Percentiles rank a stretch among this genome's conserved stretches.
phyloP scores from a whole-genome alignment of 2,888 invertebrate genomes.

The Cenopis cana region DNA sequence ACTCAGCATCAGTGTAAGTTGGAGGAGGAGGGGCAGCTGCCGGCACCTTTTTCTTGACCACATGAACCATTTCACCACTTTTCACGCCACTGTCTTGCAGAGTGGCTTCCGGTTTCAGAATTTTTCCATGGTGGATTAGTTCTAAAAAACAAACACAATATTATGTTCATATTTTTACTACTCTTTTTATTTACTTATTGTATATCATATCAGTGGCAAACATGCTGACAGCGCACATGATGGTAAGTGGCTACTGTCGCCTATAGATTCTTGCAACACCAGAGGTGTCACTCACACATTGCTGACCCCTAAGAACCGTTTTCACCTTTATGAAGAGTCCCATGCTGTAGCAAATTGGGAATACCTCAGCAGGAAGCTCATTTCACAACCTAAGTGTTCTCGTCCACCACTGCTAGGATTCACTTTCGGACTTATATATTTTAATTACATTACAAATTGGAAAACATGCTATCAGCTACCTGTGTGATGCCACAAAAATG shows the following conservation, averaged over 20 bases:
- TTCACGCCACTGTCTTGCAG: slow-evolving; percentile 87
- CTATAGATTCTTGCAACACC: too few relatives aligned
- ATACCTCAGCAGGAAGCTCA: too few relatives aligned
- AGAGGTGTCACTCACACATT: too few relatives aligned
- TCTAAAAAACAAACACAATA: slow-evolving; percentile 72
- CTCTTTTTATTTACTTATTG: too few relatives aligned
- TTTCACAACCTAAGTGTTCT: too few relatives aligned
- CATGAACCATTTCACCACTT: slow-evolving; percentile 84
- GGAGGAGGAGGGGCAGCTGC: slow-evolving; percentile 67
- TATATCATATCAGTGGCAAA: too few relatives aligned
- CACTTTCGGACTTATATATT: neutral
- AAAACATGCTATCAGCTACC: neutral
- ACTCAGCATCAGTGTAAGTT: slow-evolving; percentile 84
- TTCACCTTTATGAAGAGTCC: too few relatives aligned
- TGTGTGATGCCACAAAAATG: neutral
- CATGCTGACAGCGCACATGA: too few relatives aligned
- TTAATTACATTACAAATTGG: neutral
- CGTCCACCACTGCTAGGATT: too few relatives aligned
- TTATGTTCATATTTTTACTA: neutral
- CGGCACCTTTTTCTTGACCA: slow-evolving; percentile 78
- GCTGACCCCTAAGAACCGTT: too few relatives aligned
- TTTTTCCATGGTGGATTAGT: slow-evolving; percentile 89
- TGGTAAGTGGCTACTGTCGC: too few relatives aligned
- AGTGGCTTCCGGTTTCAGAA: slow-evolving; percentile 86
- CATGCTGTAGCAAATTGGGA: too few relatives aligned